These are phyloP conservation scores for Papilio machaon DNA, from an alignment of 1,140 invertebrate species.

Conservation along the genomic window DNA sequence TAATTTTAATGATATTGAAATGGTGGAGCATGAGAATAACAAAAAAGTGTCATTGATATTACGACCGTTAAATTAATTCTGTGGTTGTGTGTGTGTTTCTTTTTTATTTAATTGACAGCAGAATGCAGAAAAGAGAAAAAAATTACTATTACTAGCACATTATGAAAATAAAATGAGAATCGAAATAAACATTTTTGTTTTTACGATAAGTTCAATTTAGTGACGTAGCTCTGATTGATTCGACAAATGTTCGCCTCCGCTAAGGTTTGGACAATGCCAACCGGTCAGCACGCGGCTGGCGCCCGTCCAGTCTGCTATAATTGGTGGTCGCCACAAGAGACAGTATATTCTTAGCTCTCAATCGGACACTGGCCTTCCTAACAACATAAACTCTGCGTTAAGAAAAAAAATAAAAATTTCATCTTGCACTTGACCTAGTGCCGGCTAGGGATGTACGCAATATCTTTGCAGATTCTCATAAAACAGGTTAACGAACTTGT, in stretches of 20 bases:
- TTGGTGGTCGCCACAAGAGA: slow-evolving; percentile 76
- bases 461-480: slow-evolving; percentile 46
- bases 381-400: slow-evolving; percentile 56
- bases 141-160: no score
- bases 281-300: slow-evolving; percentile 63
- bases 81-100: not conserved
- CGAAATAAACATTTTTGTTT: slow-evolving; percentile 27
- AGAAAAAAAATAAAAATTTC: slow-evolving; percentile 63
- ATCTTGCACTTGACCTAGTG: slow-evolving; percentile 76
- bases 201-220: slow-evolving; percentile 40
- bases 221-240: slow-evolving; percentile 64
- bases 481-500: slow-evolving; percentile 39
- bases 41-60: not conserved
- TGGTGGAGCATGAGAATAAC: not conserved
- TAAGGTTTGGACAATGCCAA: slow-evolving; percentile 60
- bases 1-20: not conserved
- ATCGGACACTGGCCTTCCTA: slow-evolving; percentile 79
- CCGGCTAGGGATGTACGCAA: slow-evolving; percentile 52
- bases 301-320: slow-evolving; percentile 76
- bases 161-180: slow-evolving; percentile 16
- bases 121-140: not conserved
- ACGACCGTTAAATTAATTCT: not conserved
- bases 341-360: slow-evolving; percentile 77
- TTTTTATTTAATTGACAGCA: not conserved
- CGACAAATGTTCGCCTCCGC: slow-evolving; percentile 70